Base-by-base conservation (phyloP, 2,113 vertebrate genomes). In the Antigone vipio region DNA sequence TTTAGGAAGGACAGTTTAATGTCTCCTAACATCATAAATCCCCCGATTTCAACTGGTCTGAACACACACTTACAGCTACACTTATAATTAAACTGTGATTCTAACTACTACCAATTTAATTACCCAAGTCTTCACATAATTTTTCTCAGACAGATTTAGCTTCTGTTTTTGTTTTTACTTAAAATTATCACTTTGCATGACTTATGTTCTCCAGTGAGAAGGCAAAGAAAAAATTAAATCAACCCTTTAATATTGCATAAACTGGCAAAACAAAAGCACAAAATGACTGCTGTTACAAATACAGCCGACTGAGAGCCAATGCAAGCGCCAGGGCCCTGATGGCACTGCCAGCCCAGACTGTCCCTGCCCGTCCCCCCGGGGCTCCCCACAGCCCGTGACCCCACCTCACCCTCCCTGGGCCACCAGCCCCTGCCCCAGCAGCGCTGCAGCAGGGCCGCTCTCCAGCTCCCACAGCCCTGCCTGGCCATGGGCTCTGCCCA, bases 401-500 rank as follows among this genome's bases (percentile, higher is more conserved):
- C 59, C 40, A 12, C 0, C 2, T 22, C n/a, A 84, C 40, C 15
- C n/a, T 42, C n/a, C 42, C 0, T 0, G 6, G 29, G 14, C 8
- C 11, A 1, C 55, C 29, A 32, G 15, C 4, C 21, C 22, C 53
- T 42, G 32, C 9, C 15, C 59, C n/a, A 73, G 40, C 5, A 3
- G 63, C 0, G 5, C 32, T 3, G 0, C 49, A 34, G 9, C 13
- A 3, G 2, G 24, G n/a, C 3, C 1, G 2, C 6, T 34, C 47
- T 42, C 6, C 63, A 20, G 8, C 49, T 42, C 22, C 72, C 5
- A 15, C 12, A 56, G 40, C 45, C 19, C 29, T 67, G 78, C 9
- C 20, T 3, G 3, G 55, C 35, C 75, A 15, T 0, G 12, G 44
- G 16, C 2, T 7, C 17, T 0, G 0, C 49, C 0, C 2, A 38